Percentiles rank a stretch among this genome's conserved stretches.
Evolutionary conservation across 2,888 invertebrate species (phyloP).

Genomic region (Polymixis lichenea): DNA sequence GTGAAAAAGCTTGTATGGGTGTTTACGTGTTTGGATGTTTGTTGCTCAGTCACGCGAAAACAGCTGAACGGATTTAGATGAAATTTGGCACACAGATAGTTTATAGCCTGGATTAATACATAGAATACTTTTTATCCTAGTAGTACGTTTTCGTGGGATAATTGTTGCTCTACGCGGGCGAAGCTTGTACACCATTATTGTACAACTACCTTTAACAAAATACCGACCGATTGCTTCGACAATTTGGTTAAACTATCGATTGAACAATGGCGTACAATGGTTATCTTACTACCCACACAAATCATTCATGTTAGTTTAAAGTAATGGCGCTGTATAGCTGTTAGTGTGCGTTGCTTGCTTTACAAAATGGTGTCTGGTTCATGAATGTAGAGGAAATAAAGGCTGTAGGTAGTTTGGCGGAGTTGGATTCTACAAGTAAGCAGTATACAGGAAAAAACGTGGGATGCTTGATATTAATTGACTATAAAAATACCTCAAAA

Average conservation of each 20-base stretch:
- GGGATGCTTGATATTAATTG: no score
- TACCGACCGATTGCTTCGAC: constrained; percentile 28
- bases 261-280: constrained; percentile 51
- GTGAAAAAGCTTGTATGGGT: no score
- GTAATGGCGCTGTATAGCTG: constrained; percentile 43
- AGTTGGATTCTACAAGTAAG: not conserved
- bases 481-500: no score
- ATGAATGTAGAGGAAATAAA: constrained; percentile 10
- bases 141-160: no score
- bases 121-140: no score
- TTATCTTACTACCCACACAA: constrained; percentile 48
- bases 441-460: no score
- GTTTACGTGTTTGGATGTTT: no score
- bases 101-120: no score
- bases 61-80: no score
- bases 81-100: no score
- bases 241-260: constrained; percentile 58
- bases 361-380: constrained; percentile 44
- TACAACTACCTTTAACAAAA: constrained; percentile 29
- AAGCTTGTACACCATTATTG: constrained; percentile 1
- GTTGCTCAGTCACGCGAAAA: no score
- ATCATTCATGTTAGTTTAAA: constrained; percentile 52
- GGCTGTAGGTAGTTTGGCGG: constrained; percentile 4
- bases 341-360: constrained; percentile 45
- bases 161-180: no score